Evolutionary conservation across 2,113 vertebrate species (phyloP).

Genomic region (Motacilla tschutschensis): DNA sequence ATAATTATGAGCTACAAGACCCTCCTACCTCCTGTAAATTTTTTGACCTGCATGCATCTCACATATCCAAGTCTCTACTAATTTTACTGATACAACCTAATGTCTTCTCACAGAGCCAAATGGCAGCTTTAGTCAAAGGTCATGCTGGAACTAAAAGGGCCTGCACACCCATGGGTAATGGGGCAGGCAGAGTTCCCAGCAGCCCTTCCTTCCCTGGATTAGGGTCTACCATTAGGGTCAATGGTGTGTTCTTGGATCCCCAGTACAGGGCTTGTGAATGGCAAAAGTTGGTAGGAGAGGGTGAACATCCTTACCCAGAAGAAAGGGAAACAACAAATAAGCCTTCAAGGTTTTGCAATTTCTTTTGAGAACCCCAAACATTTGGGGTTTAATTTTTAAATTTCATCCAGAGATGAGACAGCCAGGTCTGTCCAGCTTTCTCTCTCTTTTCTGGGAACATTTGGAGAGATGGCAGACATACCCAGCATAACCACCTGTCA

Average conservation of each 20-base stretch:
- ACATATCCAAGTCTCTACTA: neutral
- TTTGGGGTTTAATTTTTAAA: neutral
- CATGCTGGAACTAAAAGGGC: neutral
- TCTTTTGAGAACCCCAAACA: neutral
- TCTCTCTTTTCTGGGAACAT: neutral
- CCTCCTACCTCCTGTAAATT: neutral
- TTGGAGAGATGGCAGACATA: neutral
- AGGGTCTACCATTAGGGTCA: neutral
- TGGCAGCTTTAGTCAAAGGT: neutral
- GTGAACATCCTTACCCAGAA: accelerated
- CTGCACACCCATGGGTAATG: accelerated
- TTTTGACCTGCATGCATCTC: neutral
- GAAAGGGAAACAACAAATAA: neutral
- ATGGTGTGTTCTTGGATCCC: neutral
- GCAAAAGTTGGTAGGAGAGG: accelerated
- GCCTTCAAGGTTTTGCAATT: neutral
- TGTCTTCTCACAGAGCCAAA: neutral
- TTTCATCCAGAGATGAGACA: neutral
- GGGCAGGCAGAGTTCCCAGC: neutral
- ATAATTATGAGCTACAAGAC: neutral
- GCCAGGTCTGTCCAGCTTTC: neutral
- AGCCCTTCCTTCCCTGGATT: neutral
- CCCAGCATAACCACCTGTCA: neutral
- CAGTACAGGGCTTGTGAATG: accelerated
- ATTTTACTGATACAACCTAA: neutral